phyloP scores from a whole-genome alignment of 2,797 vertebrate genomes.

The Passerculus sandwichensis region DNA sequence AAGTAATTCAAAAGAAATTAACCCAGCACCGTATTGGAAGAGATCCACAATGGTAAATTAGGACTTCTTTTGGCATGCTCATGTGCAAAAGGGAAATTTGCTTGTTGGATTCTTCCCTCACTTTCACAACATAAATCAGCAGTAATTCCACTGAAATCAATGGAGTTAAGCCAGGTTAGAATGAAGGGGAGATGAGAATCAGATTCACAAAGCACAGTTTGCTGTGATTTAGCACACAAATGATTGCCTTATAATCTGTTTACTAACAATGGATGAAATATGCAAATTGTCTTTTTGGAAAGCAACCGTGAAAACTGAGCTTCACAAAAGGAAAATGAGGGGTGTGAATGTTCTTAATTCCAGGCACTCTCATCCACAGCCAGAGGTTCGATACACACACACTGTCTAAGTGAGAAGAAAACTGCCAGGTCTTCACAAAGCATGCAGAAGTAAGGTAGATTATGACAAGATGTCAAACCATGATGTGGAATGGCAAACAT shows the following conservation, averaged over 20 bases:
- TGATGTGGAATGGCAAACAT: neutral
- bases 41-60: constrained; percentile 41
- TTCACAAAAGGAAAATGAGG: constrained; percentile 5
- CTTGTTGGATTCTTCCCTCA: constrained; percentile 24
- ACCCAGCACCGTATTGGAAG: constrained; percentile 30
- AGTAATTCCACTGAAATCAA: constrained; percentile 37
- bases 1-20: constrained; percentile 59
- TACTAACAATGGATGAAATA: constrained; percentile 62
- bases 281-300: constrained; percentile 63
- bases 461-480: constrained; percentile 26
- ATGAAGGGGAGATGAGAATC: constrained; percentile 48
- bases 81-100: constrained; percentile 36
- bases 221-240: constrained; percentile 59
- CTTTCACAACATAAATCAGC: constrained; percentile 48
- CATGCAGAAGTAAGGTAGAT: constrained; percentile 36
- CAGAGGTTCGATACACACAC: neutral
- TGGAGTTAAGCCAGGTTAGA: constrained; percentile 54
- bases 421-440: neutral
- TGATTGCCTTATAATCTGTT: constrained; percentile 45
- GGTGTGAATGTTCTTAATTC: constrained; percentile 32
- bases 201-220: constrained; percentile 13
- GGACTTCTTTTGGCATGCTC: constrained; percentile 25
- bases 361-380: neutral
- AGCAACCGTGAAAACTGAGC: constrained; percentile 46
- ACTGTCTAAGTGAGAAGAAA: neutral